Conservation (phyloP, 35 echinoderm and acorn worm species). For the Lytechinus pictus region DNA sequence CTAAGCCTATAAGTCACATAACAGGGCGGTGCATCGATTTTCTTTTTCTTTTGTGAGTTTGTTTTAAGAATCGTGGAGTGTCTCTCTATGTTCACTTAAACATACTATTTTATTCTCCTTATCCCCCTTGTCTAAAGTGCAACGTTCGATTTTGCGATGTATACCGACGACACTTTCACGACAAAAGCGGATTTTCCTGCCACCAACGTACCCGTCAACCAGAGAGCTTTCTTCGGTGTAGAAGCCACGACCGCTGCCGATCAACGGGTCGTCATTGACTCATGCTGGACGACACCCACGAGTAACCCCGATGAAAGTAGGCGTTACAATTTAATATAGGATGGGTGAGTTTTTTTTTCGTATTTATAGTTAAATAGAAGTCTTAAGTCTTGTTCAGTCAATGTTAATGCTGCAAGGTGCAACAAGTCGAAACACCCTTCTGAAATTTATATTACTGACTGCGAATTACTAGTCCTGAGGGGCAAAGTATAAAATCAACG, state of each 20-base stretch:
- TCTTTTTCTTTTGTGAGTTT: no score
- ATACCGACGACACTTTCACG: constrained; percentile 13
- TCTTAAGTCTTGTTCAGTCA: no score
- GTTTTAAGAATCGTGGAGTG: no score
- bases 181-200: background rate
- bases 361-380: background rate
- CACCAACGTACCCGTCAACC: background rate
- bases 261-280: background rate
- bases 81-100: no score
- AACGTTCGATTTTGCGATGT: background rate
- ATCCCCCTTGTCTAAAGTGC: background rate
- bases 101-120: no score
- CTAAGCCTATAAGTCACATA: no score
- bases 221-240: background rate
- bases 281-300: constrained; percentile 22
- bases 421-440: no score
- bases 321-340: constrained; percentile 15
- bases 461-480: no score
- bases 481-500: no score
- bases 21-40: no score
- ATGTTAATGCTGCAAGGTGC: no score
- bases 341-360: background rate
- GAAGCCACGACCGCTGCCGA: background rate
- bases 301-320: background rate
- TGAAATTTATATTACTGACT: no score